phyloP scores from a whole-genome alignment of 2,113 vertebrate species.

The Tringa solitaria region DNA sequence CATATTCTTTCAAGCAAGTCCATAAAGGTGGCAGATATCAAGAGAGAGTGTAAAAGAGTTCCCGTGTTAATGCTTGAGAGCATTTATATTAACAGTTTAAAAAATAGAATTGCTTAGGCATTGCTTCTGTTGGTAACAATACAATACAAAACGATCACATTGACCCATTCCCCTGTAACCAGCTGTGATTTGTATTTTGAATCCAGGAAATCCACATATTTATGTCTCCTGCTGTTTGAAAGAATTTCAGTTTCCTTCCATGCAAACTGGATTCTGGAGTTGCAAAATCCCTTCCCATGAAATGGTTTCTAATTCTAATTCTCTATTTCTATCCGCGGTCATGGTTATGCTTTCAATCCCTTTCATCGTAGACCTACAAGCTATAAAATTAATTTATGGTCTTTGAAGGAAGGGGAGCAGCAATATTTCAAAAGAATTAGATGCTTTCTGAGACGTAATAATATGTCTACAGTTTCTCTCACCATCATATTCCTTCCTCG shows the following conservation, averaged over 20 bases:
- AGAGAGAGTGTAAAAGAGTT: not conserved
- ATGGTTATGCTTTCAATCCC: not conserved
- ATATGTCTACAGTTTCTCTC: not conserved
- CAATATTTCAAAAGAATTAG: not conserved
- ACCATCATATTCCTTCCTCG: not conserved
- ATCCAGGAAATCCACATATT: not conserved
- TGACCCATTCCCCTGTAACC: not conserved
- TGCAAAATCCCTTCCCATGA: not conserved
- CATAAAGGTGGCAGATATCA: not conserved
- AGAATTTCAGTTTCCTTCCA: not conserved
- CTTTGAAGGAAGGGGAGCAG: not conserved
- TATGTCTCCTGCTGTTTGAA: not conserved
- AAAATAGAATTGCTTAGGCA: not conserved
- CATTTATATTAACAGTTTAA: not conserved
- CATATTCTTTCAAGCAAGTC: conserved; percentile 16
- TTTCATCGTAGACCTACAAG: not conserved
- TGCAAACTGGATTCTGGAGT: not conserved
- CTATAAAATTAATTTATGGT: not conserved
- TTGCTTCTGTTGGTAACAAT: not conserved
- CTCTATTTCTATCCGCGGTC: not conserved
- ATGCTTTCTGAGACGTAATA: not conserved
- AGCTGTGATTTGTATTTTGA: not conserved
- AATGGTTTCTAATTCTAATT: not conserved
- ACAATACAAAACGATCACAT: not conserved
- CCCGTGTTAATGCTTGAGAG: not conserved